phyloP scores from a whole-genome alignment of 2,797 vertebrate species.

The Myiotriccus ornatus region DNA sequence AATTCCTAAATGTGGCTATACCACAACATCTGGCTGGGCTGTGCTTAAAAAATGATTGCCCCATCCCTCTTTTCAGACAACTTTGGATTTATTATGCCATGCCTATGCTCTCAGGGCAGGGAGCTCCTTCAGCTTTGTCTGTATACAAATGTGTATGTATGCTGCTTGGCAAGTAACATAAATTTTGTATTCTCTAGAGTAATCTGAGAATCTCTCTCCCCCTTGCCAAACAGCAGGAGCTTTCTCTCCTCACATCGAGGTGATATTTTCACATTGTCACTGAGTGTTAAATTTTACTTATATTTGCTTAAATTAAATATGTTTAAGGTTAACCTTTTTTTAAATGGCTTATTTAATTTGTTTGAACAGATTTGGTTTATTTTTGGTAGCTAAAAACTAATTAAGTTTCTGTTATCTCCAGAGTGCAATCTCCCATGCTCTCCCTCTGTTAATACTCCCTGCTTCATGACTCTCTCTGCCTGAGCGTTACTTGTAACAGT shows the following conservation, averaged over 20 bases:
- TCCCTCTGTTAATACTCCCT: slow-evolving; percentile 11
- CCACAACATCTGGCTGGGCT: neutral
- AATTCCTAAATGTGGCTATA: neutral
- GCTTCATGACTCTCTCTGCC: neutral
- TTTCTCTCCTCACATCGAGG: neutral
- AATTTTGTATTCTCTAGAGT: neutral
- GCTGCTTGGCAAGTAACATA: neutral
- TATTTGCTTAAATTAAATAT: slow-evolving; percentile 33
- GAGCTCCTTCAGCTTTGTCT: neutral
- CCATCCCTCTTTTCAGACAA: neutral
- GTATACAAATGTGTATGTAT: neutral
- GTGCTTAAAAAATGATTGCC: neutral
- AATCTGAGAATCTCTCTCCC: neutral
- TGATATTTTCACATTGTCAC: slow-evolving; percentile 43
- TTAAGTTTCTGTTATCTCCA: slow-evolving; percentile 40
- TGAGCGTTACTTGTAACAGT: neutral
- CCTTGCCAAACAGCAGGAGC: neutral
- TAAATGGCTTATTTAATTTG: slow-evolving; percentile 6
- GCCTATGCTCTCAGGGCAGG: neutral
- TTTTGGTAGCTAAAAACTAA: slow-evolving; percentile 44
- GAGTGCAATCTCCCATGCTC: slow-evolving; percentile 3
- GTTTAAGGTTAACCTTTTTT: slow-evolving; percentile 47
- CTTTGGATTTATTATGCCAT: neutral
- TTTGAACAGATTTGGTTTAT: slow-evolving; percentile 31
- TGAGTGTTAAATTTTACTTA: slow-evolving; percentile 15